Base-by-base conservation (phyloP, 1,140 invertebrate species). In the Achatina immaculata region DNA sequence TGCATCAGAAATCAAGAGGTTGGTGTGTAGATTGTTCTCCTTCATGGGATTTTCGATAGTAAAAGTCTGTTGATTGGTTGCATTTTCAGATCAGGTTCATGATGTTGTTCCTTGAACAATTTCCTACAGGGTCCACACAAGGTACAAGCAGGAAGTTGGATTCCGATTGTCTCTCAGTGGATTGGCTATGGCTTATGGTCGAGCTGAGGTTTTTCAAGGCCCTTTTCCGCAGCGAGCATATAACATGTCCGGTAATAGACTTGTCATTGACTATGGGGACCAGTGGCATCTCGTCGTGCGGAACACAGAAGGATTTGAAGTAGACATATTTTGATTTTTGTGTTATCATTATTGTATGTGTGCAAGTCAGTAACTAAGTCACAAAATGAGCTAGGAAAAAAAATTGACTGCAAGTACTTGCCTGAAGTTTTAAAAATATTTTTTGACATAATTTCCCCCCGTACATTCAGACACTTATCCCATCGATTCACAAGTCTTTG, bases 101-200 rank as follows among this genome's bases (percentile, higher is more conserved):
- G 24, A 51, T 51, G 48, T 51, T 51, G 24, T 51, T 51, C 24
- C 24, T 11, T 51, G 11, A 14, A 51, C 48, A 51, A 69, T 65
- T 19, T 85, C 81, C 16, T 19, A 38, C 55, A 90, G 89, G 55
- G 84, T 90, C 1, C 89, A 89, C 76, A 86, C 89, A 62, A 76
- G 85, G 31, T 82, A 87, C 68, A 90, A 90, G 81, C 81, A 85
- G 76, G 87, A 89, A 76, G 85, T 89, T 38, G 85, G 84, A 4
- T 62, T 74, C 21, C 79, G 89, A 3, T 83, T 90, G 24, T 72
- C 78, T 6, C 68, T 87, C 34, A 82, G 84, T 0, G 88, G 82
- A 16, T 80, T 90, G 7, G 65, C 81, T 0, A 83, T 89, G 7
- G 89, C 87, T 3, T 90, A 90, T 80, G 83, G 84, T 58, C 78